phyloP scores from a whole-genome alignment of 2,113 vertebrate species.

The Labeo rohita region DNA sequence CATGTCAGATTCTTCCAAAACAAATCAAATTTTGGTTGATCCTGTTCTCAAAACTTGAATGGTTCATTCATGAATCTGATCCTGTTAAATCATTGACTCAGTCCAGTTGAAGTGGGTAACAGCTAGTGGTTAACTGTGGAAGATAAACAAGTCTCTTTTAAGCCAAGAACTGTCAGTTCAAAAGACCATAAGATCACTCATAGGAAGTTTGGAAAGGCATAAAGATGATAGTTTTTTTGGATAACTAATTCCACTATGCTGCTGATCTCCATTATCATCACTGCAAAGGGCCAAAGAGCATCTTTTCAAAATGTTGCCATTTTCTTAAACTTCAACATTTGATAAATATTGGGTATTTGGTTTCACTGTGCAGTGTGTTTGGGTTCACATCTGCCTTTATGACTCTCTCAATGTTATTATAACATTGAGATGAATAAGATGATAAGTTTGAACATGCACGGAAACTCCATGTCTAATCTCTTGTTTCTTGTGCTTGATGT shows the following conservation, averaged over 20 bases:
- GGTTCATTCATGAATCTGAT: not conserved
- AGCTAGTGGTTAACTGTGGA: not conserved
- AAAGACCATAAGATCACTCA: not conserved
- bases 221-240: too few species aligned
- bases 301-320: not conserved
- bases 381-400: not conserved
- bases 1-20: not conserved
- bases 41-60: not conserved
- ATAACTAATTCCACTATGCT: not conserved
- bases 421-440: not conserved
- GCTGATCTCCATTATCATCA: slow-evolving; percentile 29
- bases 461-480: not conserved
- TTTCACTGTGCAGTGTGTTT: not conserved
- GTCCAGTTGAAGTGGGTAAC: not conserved
- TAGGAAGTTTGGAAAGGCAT: not conserved
- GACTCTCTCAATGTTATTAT: not conserved
- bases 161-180: not conserved
- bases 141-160: not conserved
- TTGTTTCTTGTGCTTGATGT: slow-evolving; percentile 9
- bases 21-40: not conserved
- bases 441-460: slow-evolving; percentile 12
- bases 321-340: not conserved
- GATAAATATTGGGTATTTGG: not conserved
- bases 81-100: not conserved
- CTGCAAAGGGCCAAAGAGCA: not conserved